Conservation (phyloP, 2,113 vertebrate species). For the Acinonyx jubatus region DNA sequence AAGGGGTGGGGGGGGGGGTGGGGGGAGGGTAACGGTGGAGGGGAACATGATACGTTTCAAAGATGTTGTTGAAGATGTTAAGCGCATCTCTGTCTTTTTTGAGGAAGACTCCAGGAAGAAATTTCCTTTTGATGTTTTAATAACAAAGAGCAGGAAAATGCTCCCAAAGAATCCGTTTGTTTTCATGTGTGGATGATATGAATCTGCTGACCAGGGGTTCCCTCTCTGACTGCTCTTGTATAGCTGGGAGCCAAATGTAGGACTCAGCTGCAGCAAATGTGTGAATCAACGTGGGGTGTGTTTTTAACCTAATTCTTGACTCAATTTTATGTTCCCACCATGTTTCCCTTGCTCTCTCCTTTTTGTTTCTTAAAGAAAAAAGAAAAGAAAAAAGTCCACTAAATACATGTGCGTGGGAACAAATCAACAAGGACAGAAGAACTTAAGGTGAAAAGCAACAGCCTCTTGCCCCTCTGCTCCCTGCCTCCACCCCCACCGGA, state of each 20-base stretch:
- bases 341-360: constrained; percentile 39
- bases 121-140: not conserved
- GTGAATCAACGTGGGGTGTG: not conserved
- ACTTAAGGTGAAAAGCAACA: not conserved
- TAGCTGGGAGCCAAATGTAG: not conserved
- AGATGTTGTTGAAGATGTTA: not conserved
- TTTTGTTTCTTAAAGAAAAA: not conserved
- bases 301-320: constrained; percentile 44
- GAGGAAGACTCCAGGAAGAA: not conserved
- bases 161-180: not conserved
- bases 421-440: not conserved
- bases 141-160: not conserved
- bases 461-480: not conserved
- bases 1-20: accelerated
- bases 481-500: not conserved
- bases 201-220: not conserved
- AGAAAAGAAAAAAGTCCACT: not conserved
- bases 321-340: constrained; percentile 36
- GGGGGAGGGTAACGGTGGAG: accelerated
- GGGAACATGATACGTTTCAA: not conserved
- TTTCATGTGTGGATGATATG: not conserved
- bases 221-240: not conserved
- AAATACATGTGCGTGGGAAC: not conserved
- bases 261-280: not conserved
- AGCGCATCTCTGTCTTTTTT: not conserved